A percentile compares a stretch with the other conserved stretches of the same genome.
These are phyloP conservation scores for Hydrochoerus hydrochaeris DNA, from an alignment of 2,113 vertebrate species.

Conservation along the genomic window DNA sequence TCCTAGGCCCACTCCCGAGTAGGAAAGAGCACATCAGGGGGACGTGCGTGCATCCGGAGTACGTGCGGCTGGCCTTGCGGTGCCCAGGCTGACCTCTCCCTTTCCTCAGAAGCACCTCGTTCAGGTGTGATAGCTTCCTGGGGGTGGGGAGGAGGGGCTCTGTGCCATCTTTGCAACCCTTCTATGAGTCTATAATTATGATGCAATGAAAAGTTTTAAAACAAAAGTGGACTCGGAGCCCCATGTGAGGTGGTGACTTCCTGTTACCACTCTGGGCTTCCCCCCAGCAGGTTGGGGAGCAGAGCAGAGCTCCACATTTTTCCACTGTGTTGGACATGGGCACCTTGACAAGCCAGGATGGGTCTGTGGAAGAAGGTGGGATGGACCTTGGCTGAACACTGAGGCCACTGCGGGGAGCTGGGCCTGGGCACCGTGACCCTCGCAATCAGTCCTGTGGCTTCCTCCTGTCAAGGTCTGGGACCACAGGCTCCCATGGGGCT, in stretches of 20 bases:
- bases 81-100: fast-evolving
- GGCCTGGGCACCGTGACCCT: fast-evolving
- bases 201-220: neutral
- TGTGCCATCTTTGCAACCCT: neutral
- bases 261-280: neutral
- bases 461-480: fast-evolving
- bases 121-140: fast-evolving
- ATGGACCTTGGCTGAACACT: neutral
- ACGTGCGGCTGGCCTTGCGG: neutral
- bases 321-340: fast-evolving
- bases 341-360: neutral
- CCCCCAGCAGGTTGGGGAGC: no score
- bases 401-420: fast-evolving
- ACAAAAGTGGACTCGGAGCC: neutral
- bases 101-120: neutral
- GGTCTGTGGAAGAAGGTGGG: no score
- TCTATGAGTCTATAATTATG: neutral
- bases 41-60: fast-evolving
- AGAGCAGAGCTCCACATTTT: neutral
- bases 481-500: fast-evolving
- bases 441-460: fast-evolving
- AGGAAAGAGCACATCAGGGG: no score
- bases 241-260: no score
- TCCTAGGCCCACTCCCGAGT: neutral
- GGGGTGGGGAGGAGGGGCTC: neutral